phyloP scores from a whole-genome alignment of 35 echinoderm and acorn worm species.

The Holothuria glaberrima region DNA sequence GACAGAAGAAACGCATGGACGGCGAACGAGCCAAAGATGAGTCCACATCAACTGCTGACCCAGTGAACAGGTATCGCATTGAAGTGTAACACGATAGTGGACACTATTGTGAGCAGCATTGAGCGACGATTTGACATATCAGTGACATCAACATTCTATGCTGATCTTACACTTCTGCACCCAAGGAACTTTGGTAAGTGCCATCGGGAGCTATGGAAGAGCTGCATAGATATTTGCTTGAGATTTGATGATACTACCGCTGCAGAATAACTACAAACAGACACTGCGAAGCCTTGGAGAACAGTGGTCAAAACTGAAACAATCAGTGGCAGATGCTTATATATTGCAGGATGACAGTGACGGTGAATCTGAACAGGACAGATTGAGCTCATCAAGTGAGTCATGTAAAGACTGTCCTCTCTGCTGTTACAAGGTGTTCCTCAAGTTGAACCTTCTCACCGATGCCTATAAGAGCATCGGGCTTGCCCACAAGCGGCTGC shows the following conservation, averaged over 20 bases:
- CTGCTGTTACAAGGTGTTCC: too few relatives aligned
- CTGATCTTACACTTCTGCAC: conserved; percentile 4
- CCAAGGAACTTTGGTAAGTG: conserved; percentile 7
- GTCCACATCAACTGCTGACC: neutral
- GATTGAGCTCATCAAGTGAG: too few relatives aligned
- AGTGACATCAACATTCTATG: conserved; percentile 27
- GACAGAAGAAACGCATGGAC: too few relatives aligned
- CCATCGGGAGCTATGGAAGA: too few relatives aligned
- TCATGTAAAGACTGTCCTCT: too few relatives aligned
- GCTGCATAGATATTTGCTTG: conserved; percentile 24
- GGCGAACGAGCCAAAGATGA: conserved; percentile 3
- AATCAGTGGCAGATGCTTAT: too few relatives aligned
- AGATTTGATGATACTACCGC: conserved; percentile 10
- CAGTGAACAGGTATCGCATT: conserved; percentile 14
- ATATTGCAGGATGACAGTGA: conserved; percentile 20
- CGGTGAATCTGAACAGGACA: conserved; percentile 23
- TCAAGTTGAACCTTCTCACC: too few relatives aligned
- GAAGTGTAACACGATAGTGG: neutral
- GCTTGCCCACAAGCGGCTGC: too few relatives aligned
- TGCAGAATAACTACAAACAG: conserved; percentile 38
- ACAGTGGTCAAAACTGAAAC: conserved; percentile 18
- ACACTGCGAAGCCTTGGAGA: conserved; percentile 3
- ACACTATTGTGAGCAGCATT: too few relatives aligned
- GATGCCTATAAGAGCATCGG: too few relatives aligned
- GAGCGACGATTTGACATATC: too few relatives aligned